Evolutionary conservation across 2,113 vertebrate species (phyloP).

Genomic region (Pelmatolapia mariae): DNA sequence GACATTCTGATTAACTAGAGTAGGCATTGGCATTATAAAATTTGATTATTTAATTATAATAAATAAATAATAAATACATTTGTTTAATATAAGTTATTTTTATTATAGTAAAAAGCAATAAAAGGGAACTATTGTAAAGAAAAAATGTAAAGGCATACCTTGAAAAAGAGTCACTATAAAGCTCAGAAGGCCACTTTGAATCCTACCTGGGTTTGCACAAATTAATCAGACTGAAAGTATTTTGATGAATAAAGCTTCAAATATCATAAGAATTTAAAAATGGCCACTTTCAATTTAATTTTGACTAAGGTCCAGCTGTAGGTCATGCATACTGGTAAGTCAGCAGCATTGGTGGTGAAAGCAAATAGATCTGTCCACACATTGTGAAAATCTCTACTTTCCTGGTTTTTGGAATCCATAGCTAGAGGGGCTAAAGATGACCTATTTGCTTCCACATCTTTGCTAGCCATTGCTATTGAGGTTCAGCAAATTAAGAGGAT

Average conservation of each 20-base stretch:
- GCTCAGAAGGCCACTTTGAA: not conserved
- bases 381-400: not conserved
- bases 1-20: not conserved
- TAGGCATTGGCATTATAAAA: not conserved
- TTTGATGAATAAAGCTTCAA: not conserved
- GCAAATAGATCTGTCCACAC: not conserved
- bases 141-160: not conserved
- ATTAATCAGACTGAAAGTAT: not conserved
- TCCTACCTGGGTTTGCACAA: not conserved
- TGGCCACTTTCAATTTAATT: not conserved
- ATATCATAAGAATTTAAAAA: not conserved
- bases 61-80: not conserved
- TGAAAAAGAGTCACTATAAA: not conserved
- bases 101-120: not conserved
- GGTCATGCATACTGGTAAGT: not conserved
- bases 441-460: not conserved
- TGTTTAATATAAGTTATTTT: not conserved
- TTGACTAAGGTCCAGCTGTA: not conserved
- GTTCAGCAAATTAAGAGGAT: not conserved
- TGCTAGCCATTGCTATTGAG: not conserved
- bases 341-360: rapidly evolving
- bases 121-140: not conserved
- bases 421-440: not conserved
- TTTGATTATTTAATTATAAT: not conserved
- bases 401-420: not conserved